Base-by-base conservation (phyloP, 2,113 vertebrate species). In the Peromyscus leucopus region DNA sequence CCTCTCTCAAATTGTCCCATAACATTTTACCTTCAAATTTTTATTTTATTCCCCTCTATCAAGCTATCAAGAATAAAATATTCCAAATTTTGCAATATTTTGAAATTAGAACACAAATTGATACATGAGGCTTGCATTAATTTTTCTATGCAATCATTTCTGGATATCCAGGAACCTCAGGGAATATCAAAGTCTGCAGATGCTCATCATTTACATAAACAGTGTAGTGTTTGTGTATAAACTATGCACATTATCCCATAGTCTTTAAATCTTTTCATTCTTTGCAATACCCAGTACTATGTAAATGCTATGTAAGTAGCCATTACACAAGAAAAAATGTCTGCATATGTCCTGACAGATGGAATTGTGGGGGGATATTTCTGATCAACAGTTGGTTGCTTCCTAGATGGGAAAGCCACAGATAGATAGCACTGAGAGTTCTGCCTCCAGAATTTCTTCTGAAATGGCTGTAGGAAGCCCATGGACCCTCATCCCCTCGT, bases 51-150 rank as follows among this genome's bases (percentile, higher is more conserved):
- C 4, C 91, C 59, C 93, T 90, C 26, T 28, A 95, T 89, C n/a
- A 93, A 88, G 36, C 55, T 21, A 63, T 59, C 33, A 39, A 84
- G 8, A 74, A 90, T 93, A 85, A 95, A 97, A 95, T 83, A 93
- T 11, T 65, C 82, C 48, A 67, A 91, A 95, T 6, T n/a, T 39
- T 63, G 46, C 11, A 91, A 84, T 91, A 72, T 59, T 31, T 65
- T 85, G 59, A 85, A 85, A 63, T 65, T 78, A 55, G 51, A 89
- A 88, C 71, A 79, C 4, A 57, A 78, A 67, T 83, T 80, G 89
- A 96, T 59, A 65, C 2, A 17, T 36, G 83, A 87, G 21, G 28
- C 26, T 15, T 39, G 83, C 28, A 12, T 19, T n/a, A 36, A 24
- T 80, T 90, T 96, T 96, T 55, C 72, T 75, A 72, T 72, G 75